These are phyloP conservation scores for Sitobion miscanthi DNA, from an alignment of 1,140 invertebrate species.

Conservation along the genomic window DNA sequence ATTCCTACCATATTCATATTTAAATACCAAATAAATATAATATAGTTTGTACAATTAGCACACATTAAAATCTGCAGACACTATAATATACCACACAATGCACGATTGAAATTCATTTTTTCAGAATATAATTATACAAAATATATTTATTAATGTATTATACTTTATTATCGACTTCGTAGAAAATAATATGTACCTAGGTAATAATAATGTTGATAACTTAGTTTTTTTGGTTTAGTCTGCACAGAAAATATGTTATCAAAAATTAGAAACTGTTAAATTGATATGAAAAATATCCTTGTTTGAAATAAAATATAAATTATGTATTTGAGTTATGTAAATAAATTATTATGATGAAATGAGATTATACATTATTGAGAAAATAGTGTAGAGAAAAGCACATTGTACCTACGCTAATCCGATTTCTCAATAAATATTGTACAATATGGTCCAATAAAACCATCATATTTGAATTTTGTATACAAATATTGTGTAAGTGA, in stretches of 20 bases:
- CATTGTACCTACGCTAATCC: not conserved
- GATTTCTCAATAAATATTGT: slow-evolving; percentile 32
- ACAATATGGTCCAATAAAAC: not conserved
- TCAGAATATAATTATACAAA: not conserved
- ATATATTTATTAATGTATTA: too few relatives aligned
- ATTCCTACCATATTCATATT: too few relatives aligned
- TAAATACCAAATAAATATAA: too few relatives aligned
- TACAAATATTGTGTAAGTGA: not conserved
- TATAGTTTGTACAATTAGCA: too few relatives aligned
- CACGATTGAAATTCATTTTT: not conserved
- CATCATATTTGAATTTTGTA: not conserved
- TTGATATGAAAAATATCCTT: not conserved
- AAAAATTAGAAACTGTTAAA: not conserved
- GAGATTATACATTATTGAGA: not conserved
- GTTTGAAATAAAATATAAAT: not conserved
- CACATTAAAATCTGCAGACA: not conserved
- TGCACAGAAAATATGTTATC: not conserved
- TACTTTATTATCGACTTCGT: too few relatives aligned
- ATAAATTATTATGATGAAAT: slow-evolving; percentile 19
- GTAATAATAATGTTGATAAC: too few relatives aligned
- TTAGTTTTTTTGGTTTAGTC: not conserved
- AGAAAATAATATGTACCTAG: too few relatives aligned
- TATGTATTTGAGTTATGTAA: not conserved
- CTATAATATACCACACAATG: not conserved
- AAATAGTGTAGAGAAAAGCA: not conserved